A percentile compares a stretch with the other conserved stretches of the same genome.
Evolutionary conservation across 1,140 invertebrate species (phyloP).

Genomic region (Riptortus pedestris): DNA sequence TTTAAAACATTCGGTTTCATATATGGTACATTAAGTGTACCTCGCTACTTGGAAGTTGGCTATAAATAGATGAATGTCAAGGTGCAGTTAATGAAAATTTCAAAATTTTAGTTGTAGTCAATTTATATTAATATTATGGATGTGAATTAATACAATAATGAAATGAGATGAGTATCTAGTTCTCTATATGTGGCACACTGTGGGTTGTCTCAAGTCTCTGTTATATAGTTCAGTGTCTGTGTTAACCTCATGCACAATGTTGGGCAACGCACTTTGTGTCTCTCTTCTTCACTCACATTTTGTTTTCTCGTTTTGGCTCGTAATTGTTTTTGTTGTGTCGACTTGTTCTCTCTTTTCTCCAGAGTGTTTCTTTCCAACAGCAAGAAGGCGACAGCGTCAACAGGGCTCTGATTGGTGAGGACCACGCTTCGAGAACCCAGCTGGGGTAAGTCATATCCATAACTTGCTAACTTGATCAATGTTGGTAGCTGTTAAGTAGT

Average conservation of each 20-base stretch:
- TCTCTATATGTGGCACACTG: conserved; percentile 7
- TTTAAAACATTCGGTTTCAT: too few relatives aligned
- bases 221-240: background rate
- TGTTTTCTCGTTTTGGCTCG: conserved; percentile 21
- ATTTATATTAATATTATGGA: too few relatives aligned
- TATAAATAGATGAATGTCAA: too few relatives aligned
- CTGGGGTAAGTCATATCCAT: conserved; percentile 41
- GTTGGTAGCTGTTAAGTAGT: too few relatives aligned
- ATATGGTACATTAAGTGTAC: too few relatives aligned
- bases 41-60: too few relatives aligned
- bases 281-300: background rate
- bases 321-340: conserved; percentile 30
- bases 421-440: conserved; percentile 36
- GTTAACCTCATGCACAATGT: conserved; percentile 8
- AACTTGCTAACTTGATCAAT: too few relatives aligned
- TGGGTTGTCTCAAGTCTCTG: conserved; percentile 1
- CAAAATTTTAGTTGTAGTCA: too few relatives aligned
- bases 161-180: too few relatives aligned
- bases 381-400: conserved; percentile 36
- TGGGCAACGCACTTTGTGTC: conserved; percentile 16
- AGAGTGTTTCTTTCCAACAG: conserved; percentile 35
- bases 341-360: conserved; percentile 30
- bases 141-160: too few relatives aligned
- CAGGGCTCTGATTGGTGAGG: conserved; percentile 43
- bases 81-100: too few relatives aligned